Evolutionary conservation across 2,888 invertebrate species (phyloP), one percentile per base, ranked within the genome.

Genomic region (Zonitis immaculata): DNA sequence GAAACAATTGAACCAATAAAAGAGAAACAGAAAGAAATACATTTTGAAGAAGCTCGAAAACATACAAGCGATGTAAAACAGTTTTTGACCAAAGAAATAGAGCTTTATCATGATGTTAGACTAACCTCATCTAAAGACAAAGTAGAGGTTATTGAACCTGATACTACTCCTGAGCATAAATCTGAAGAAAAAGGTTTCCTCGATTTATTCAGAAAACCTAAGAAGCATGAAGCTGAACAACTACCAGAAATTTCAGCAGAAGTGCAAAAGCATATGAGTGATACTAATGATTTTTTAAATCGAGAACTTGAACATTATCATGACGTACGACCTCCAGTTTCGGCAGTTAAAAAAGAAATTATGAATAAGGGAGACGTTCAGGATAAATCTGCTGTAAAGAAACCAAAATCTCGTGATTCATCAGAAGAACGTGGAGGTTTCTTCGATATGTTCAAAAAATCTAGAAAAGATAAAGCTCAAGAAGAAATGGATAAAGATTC

Each of bases 401-500:
- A 30, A 26, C 16, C 25, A 12, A 11, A 9, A 6, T n/a, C n/a
- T n/a, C n/a, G n/a, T n/a, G 20, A 39, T 11, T 18, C 39, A 1
- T 39, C n/a, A 1, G 28, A 52, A 50, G 42, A 46, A 44, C 18
- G 27, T 46, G 6, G 45, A 43, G 39, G 27, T 27, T 28, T 39
- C 44, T 44, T 44, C 6, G 39, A 39, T 20, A 39, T 44, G 8
- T 53, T 53, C 46, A 53, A 53, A 12, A 53, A 53, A 32, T 26
- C 49, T 8, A 53, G 46, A 16, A 52, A 52, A 14, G 52, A 52
- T 0, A 49, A 53, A 14, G 42, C 28, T 42, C 12, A 52, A n/a
- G 20, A 39, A 18, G 50, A 66, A 27, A 71, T 71, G 63, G 67
- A 65, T 7, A 64, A 62, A 4, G 60, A 65, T 43, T 70, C 71